phyloP scores from a whole-genome alignment of 2,888 invertebrate species.

The Platycnemis pennipes region DNA sequence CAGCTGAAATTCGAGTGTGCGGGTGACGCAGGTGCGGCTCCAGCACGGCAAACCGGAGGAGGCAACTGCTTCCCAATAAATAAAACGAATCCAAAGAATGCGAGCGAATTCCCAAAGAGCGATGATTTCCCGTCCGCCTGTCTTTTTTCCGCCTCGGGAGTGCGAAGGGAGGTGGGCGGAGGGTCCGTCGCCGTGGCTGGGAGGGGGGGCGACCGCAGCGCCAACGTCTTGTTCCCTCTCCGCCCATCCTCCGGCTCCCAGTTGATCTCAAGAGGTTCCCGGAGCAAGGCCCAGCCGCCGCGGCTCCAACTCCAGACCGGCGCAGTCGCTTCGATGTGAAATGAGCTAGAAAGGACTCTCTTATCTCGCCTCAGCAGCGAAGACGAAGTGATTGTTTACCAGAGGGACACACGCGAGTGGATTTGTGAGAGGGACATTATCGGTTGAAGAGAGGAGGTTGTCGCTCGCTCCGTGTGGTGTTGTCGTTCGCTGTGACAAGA shows the following conservation, averaged over 20 bases:
- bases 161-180: neutral
- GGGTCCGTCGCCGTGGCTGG: neutral
- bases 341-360: constrained; percentile 25
- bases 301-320: neutral
- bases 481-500: no score
- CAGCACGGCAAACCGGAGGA: no score
- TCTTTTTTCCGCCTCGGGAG: no score
- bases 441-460: neutral
- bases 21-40: no score
- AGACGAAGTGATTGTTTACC: neutral
- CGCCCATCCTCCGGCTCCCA: constrained; percentile 17
- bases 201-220: neutral
- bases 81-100: no score
- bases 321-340: constrained; percentile 60
- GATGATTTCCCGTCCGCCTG: no score
- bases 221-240: neutral
- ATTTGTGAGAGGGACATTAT: neutral
- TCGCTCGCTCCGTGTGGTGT: neutral
- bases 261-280: constrained; percentile 34
- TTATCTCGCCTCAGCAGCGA: neutral
- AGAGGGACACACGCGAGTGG: neutral
- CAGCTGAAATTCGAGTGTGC: no score
- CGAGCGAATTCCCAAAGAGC: no score
- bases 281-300: neutral
- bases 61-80: no score